Percentiles rank a stretch among this genome's conserved stretches.
Evolutionary conservation across 1,140 invertebrate genomes (phyloP).

Genomic region (Dermatophagoides farinae): DNA sequence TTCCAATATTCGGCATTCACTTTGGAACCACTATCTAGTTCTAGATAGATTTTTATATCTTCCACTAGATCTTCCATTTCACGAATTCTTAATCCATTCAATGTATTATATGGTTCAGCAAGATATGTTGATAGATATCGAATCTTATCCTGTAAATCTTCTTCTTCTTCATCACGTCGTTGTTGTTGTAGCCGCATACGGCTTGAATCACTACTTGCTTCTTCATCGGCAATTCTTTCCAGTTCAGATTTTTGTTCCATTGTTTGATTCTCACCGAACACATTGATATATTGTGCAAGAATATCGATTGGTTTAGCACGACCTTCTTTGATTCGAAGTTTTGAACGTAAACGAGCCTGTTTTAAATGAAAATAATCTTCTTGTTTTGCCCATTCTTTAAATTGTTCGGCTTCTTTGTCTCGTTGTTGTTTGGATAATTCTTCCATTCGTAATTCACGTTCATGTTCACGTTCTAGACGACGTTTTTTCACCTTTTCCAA

Average conservation of each 20-base stretch:
- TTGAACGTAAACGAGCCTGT: constrained; percentile 23
- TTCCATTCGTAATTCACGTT: constrained; percentile 67
- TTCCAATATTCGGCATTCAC: constrained; percentile 87
- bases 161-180: neutral
- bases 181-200: neutral
- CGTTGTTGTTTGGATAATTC: constrained; percentile 64
- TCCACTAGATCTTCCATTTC: constrained; percentile 93
- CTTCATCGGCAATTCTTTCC: neutral
- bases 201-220: neutral
- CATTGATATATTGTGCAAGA: constrained; percentile 83
- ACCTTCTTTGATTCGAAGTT: constrained; percentile 74
- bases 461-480: constrained; percentile 63
- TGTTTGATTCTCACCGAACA: neutral
- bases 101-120: constrained; percentile 90
- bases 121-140: constrained; percentile 56
- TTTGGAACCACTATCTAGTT: constrained; percentile 42
- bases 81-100: constrained; percentile 68
- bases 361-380: constrained; percentile 30
- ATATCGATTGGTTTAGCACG: constrained; percentile 94
- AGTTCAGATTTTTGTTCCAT: constrained; percentile 34
- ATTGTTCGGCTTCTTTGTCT: constrained; percentile 81
- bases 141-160: constrained; percentile 1
- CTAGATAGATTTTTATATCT: constrained; percentile 62
- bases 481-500: constrained; percentile 63
- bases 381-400: constrained; percentile 78